Base-by-base conservation (phyloP, 2,888 invertebrate species). In the Ypsolopha sequella region DNA sequence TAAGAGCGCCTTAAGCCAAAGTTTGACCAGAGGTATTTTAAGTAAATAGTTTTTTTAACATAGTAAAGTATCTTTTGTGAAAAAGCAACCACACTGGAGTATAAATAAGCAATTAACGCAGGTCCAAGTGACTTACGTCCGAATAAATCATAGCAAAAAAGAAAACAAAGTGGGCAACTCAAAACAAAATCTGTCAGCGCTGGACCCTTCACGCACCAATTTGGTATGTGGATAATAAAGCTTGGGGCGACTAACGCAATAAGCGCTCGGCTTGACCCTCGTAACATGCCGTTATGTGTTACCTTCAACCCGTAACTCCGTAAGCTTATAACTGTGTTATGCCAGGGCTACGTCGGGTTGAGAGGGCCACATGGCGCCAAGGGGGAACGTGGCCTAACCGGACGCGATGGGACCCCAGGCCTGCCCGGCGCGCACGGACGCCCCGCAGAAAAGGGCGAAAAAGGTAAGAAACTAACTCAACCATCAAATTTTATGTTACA, bases 371-470 rank as follows among this genome's bases (percentile, higher is more conserved):
- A 88, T 61, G 91, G 91, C 41, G 81, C 82, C 33, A 93, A 92
- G 73, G 93, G 92, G 43, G 92, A 92, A 62, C 86, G 89, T 35
- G 91, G 91, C 1, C 85, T 78, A 52, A 73, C 89, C n/a, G 93
- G 93, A 41, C 87, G 91, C 55, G 91, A 92, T 52, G 94, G 94
- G 4, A 76, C 90, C 43, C 92, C 93, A 36, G 89, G 91, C 54
- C 63, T 89, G 59, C 77, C 89, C 55, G 74, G 89, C 71, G 63
- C 87, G 57, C 76, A 88, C 78, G 73, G 89, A 64, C 73, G 85
- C 58, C 90, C 92, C 51, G 93, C 93, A 8, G 91, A 91, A 66
- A 93, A 93, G 75, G 94, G 94, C 53, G 92, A 91, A 64, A 92
- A 92, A 78, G 91, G 91, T 70, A 89, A 88, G 67, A 63, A 73